Evolutionary conservation across 2,888 invertebrate species (phyloP), one percentile per base, ranked within the genome.

Genomic region (Stictocephala bisonia): DNA sequence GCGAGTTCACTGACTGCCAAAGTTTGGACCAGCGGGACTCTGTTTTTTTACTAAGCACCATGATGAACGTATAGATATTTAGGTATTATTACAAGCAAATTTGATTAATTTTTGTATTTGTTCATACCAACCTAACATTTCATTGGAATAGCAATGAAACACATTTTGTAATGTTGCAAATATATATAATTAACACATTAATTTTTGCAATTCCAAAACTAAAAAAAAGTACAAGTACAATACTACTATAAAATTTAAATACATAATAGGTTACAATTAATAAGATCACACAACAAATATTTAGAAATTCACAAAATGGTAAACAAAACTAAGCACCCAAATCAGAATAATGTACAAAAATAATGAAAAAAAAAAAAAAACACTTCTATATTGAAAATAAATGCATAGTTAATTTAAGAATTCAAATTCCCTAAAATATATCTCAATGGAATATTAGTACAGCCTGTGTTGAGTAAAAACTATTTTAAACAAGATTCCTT

Each of bases 291-390:
- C 27, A 31, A 56, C 31, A 2, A 20, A 56, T 3, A 31, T n/a
- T n/a, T n/a, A n/a, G n/a, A n/a, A n/a, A n/a, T n/a, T n/a, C n/a
- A 13, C n/a, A 31, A 31, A 56, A 1, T 56, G 56, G 56, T 56
- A 56, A 56, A 56, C n/a, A n/a, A 51, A 51, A 56, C 13, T 18
- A 56, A 56, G 56, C 56, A 56, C 56, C 53, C 29, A 56, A 56
- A 56, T 56, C 3, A 56, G 31, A 31, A 31, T 29, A 56, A n/a
- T n/a, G n/a, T 6, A 56, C 27, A 31, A 29, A 7, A 3, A 56
- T 44, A 56, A 31, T 26, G 27, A 31, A 7, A 3, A 56, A 26
- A 56, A 56, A 56, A 15, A n/a, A 11, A 29, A 31, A 56, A 4
- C 20, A 31, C 27, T 56, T 27, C 2, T n/a, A n/a, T n/a, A n/a